Conservation (phyloP, 2,888 invertebrate species). For the Pedicia rivosa region DNA sequence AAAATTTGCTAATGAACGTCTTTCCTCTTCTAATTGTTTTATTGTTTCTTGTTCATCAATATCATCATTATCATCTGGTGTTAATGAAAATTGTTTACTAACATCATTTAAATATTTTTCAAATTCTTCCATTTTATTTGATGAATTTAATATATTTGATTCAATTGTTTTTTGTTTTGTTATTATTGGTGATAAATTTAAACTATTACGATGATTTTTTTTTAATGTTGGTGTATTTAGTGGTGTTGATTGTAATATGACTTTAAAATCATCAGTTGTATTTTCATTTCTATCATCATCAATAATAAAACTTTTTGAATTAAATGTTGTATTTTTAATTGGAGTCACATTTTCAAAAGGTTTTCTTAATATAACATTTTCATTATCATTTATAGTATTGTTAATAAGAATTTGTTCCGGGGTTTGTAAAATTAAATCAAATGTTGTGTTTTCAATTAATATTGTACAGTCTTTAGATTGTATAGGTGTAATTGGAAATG, state of each 20-base stretch:
- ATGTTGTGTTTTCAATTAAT: constrained; percentile 24
- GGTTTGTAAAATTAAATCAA: constrained; percentile 20
- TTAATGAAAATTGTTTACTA: not conserved
- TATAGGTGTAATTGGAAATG: constrained; percentile 6
- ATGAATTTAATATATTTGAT: not conserved
- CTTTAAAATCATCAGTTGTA: too few species aligned
- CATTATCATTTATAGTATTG: not conserved
- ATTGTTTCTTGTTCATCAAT: constrained; percentile 3
- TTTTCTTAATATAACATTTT: not conserved
- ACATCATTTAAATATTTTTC: not conserved
- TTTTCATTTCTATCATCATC: too few species aligned
- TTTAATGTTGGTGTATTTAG: not conserved
- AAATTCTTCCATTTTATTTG: not conserved
- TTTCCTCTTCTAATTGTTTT: constrained; percentile 6
- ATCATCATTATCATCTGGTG: constrained; percentile 2
- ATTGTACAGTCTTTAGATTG: constrained; percentile 17
- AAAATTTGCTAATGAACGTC: constrained; percentile 6
- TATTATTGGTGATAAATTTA: too few species aligned
- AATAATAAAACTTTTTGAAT: too few species aligned
- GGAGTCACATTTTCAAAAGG: not conserved
- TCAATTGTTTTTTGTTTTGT: too few species aligned
- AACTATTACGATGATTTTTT: not conserved
- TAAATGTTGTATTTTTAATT: constrained; percentile 1
- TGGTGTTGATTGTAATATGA: not conserved
- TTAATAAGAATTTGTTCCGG: too few species aligned